Conservation (phyloP, 1,140 invertebrate genomes). For the Cydia strobilella region DNA sequence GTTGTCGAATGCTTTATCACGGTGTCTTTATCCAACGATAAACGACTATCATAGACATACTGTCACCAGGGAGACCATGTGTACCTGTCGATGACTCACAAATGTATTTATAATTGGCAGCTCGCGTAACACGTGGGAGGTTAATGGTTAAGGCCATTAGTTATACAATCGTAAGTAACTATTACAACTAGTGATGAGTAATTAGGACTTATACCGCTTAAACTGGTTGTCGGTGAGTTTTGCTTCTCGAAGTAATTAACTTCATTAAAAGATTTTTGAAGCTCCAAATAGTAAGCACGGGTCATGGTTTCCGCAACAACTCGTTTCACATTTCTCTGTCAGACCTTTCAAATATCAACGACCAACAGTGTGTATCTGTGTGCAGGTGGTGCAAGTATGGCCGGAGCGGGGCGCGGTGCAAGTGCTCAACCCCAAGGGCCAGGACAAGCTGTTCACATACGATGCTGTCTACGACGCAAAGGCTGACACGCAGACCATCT, state of each 20-base stretch:
- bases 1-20: background rate
- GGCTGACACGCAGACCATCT: conserved; percentile 94
- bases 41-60: background rate
- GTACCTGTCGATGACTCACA: background rate
- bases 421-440: conserved; percentile 79
- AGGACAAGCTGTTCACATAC: conserved; percentile 93
- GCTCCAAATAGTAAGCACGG: too few species aligned
- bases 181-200: conserved; percentile 11
- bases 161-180: background rate
- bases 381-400: conserved; percentile 75
- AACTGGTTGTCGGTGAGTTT: conserved; percentile 1
- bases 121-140: background rate
- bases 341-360: too few species aligned
- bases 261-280: too few species aligned
- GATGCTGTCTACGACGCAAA: conserved; percentile 94
- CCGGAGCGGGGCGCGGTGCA: conserved; percentile 76
- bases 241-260: too few species aligned
- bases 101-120: background rate
- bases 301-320: too few species aligned
- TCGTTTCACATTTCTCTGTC: too few species aligned
- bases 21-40: background rate
- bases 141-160: background rate
- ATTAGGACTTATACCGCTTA: background rate
- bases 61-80: background rate
- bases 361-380: background rate